A percentile compares a stretch with the other conserved stretches of the same genome.
Conservation (phyloP, 1,140 invertebrate genomes). For the Cryptotermes secundus region DNA sequence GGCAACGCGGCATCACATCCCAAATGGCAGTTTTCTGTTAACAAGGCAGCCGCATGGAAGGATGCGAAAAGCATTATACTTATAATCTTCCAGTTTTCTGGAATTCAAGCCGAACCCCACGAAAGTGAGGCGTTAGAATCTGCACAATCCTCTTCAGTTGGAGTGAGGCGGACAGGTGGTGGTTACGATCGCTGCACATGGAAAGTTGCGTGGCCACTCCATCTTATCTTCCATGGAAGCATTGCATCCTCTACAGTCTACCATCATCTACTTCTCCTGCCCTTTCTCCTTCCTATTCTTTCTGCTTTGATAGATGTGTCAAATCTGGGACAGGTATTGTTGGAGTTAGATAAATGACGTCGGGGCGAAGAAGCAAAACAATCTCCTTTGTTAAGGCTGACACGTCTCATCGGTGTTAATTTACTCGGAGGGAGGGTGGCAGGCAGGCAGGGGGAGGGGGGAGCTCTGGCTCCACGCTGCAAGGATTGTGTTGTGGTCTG, state of each 20-base stretch:
- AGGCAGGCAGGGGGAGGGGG: too few relatives aligned
- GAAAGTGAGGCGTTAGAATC: too few relatives aligned
- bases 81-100: too few relatives aligned
- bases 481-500: conserved; percentile 8
- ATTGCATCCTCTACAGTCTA: not conserved
- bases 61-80: too few relatives aligned
- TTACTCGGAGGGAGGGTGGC: conserved; percentile 35
- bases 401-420: conserved; percentile 38
- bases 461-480: not conserved
- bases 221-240: too few relatives aligned
- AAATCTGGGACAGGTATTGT: conserved; percentile 37
- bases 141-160: too few relatives aligned
- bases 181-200: too few relatives aligned
- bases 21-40: too few relatives aligned
- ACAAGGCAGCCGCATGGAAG: too few relatives aligned
- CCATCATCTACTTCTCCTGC: not conserved
- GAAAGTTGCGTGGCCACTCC: not conserved
- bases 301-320: conserved; percentile 38
- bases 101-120: too few relatives aligned
- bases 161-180: too few relatives aligned
- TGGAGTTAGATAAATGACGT: conserved; percentile 36
- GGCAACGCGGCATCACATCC: too few relatives aligned
- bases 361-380: conserved; percentile 37
- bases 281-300: conserved; percentile 28
- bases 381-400: conserved; percentile 36